These are phyloP conservation scores for Acholoe squamosa DNA, from an alignment of 2,888 invertebrate species.

Conservation along the genomic window DNA sequence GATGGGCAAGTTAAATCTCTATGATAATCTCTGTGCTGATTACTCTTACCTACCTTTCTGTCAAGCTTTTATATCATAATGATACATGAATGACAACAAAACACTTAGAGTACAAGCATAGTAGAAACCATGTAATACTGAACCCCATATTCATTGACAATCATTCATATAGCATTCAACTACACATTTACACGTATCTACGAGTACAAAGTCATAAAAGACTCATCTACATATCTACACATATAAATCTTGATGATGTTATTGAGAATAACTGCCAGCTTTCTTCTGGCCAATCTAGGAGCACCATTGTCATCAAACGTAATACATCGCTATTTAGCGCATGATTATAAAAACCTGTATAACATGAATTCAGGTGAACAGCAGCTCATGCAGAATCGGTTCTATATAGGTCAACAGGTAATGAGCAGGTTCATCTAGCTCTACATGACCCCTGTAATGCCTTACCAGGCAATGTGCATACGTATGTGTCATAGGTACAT, in stretches of 20 bases:
- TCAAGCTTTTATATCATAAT: no score
- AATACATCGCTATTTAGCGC: background rate
- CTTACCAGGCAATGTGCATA: background rate
- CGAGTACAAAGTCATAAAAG: no score
- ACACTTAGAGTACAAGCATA: no score
- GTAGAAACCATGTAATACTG: background rate
- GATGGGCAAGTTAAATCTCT: no score
- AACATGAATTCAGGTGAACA: constrained; percentile 3
- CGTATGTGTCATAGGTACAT: background rate
- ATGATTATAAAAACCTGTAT: background rate
- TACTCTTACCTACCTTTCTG: no score
- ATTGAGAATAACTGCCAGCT: background rate
- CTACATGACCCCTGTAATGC: background rate
- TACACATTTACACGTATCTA: no score
- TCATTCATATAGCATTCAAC: background rate
- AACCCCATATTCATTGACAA: background rate
- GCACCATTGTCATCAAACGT: constrained; percentile 20
- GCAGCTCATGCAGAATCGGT: background rate
- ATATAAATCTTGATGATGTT: background rate
- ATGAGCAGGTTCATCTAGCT: background rate
- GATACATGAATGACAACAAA: no score
- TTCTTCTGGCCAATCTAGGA: constrained; percentile 8
- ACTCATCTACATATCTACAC: background rate
- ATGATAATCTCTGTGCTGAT: no score
- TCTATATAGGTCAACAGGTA: background rate